These are phyloP conservation scores for Pelecanoides urinatrix DNA, from an alignment of 2,113 vertebrate species.

Conservation along the genomic window DNA sequence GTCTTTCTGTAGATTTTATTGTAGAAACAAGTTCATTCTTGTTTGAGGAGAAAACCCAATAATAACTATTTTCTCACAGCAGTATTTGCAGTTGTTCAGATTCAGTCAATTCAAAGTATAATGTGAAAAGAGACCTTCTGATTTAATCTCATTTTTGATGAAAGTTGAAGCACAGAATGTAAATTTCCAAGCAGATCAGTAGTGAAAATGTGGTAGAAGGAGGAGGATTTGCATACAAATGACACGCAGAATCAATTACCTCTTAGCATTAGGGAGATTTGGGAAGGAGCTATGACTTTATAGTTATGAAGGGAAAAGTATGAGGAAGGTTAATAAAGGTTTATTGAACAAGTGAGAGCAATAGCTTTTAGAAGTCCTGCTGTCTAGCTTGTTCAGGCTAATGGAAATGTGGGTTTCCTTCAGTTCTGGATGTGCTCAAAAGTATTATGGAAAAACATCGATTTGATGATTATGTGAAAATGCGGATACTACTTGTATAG, in stretches of 20 bases:
- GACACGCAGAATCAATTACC: conserved; percentile 17
- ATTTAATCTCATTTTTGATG: conserved; percentile 45
- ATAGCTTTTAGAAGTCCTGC: conserved; percentile 1
- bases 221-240: conserved; percentile 57
- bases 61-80: background rate
- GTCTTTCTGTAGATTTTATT: background rate
- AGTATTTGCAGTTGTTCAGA: conserved; percentile 3
- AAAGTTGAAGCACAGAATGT: conserved; percentile 9
- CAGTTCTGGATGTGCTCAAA: background rate
- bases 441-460: background rate
- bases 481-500: background rate
- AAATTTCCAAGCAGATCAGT: background rate
- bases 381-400: conserved; percentile 13
- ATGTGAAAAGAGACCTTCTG: conserved; percentile 14
- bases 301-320: background rate
- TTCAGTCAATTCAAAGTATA: background rate
- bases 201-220: background rate
- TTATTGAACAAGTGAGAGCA: conserved; percentile 23
- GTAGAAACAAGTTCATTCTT: background rate
- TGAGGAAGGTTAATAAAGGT: conserved; percentile 13
- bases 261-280: conserved; percentile 16
- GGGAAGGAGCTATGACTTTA: conserved; percentile 10
- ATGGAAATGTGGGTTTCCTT: background rate
- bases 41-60: background rate
- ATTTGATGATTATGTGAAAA: background rate